phyloP scores from a whole-genome alignment of 2,113 vertebrate genomes.

The Phalacrocorax pelagicus region DNA sequence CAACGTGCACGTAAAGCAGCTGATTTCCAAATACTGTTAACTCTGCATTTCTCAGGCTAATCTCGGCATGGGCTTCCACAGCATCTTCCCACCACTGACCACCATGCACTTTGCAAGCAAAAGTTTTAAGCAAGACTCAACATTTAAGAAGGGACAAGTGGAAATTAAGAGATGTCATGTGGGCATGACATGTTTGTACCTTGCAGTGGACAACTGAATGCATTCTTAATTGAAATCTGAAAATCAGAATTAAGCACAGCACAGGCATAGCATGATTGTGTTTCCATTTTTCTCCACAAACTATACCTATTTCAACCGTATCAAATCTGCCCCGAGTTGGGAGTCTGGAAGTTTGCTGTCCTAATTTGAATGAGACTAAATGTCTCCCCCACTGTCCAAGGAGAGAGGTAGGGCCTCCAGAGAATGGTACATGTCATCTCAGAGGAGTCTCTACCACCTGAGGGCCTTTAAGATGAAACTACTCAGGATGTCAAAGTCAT shows the following conservation, averaged over 20 bases:
- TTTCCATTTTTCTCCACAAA: background rate
- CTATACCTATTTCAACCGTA: background rate
- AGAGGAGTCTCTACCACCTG: background rate
- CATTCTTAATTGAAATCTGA: background rate
- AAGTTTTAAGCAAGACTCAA: background rate
- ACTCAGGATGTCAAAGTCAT: background rate
- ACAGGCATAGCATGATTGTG: background rate
- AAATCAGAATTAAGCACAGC: background rate
- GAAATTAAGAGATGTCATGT: background rate
- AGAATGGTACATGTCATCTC: background rate
- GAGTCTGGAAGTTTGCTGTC: background rate
- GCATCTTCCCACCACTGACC: background rate
- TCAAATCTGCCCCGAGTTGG: background rate
- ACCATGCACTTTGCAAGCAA: background rate
- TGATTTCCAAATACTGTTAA: background rate
- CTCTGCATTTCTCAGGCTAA: background rate
- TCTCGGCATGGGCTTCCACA: accelerated
- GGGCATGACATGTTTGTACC: background rate
- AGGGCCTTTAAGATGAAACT: background rate
- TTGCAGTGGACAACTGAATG: background rate
- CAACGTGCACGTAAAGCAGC: background rate
- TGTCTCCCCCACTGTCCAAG: background rate
- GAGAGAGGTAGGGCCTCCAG: background rate
- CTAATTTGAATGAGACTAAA: background rate
- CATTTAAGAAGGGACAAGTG: background rate